phyloP scores from a whole-genome alignment of 2,888 invertebrate species.

The Acanthopleura granulata region DNA sequence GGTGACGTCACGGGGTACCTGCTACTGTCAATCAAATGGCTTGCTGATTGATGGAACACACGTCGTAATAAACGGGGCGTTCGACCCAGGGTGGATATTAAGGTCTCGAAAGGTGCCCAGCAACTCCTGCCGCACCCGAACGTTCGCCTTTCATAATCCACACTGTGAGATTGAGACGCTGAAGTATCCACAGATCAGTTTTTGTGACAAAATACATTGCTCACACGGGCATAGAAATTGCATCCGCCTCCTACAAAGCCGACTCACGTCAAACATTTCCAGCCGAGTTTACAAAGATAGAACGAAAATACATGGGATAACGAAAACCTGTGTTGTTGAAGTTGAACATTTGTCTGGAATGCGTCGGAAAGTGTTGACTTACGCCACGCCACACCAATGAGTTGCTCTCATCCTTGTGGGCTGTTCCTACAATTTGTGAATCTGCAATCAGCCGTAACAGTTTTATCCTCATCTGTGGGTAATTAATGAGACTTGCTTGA shows the following conservation, averaged over 20 bases:
- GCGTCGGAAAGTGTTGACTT: no score
- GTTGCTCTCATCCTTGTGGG: no score
- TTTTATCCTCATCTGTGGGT: no score
- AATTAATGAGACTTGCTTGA: no score
- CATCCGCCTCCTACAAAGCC: background rate
- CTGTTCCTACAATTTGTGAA: no score
- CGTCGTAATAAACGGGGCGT: background rate
- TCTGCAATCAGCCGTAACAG: no score
- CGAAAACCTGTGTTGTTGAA: no score
- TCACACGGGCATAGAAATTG: background rate
- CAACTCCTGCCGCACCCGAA: background rate
- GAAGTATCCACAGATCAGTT: background rate
- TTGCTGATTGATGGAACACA: slow-evolving; percentile 7
- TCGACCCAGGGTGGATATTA: background rate
- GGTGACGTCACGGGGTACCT: background rate
- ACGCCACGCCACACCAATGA: no score
- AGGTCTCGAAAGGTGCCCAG: background rate
- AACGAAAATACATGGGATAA: no score
- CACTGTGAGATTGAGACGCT: background rate
- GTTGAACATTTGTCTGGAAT: no score
- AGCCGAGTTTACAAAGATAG: no score
- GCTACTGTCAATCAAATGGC: slow-evolving; percentile 1
- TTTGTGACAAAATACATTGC: slow-evolving; percentile 8
- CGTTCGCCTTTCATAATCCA: background rate
- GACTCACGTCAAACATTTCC: no score